These are phyloP conservation scores for Tachina fera DNA, from an alignment of 2,888 invertebrate genomes.

Conservation along the genomic window DNA sequence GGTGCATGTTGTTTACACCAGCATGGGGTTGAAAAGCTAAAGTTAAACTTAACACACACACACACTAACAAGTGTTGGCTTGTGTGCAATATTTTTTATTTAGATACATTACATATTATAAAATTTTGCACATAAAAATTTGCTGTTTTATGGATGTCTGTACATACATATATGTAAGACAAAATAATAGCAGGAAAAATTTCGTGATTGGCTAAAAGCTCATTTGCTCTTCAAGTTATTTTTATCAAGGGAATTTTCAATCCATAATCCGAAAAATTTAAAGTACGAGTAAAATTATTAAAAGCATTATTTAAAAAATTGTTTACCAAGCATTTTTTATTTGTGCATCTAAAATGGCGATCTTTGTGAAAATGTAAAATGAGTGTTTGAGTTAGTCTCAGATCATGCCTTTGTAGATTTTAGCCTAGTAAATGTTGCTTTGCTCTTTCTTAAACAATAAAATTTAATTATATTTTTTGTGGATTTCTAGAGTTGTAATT, in stretches of 20 bases:
- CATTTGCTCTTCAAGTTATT: neutral
- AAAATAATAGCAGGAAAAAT: constrained; percentile 4
- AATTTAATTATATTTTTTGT: no score
- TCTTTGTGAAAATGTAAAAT: no score
- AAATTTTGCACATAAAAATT: constrained; percentile 13
- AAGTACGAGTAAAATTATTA: neutral
- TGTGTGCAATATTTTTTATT: constrained; percentile 12
- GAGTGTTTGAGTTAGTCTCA: no score
- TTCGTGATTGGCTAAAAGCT: constrained; percentile 55
- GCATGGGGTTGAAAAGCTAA: constrained; percentile 71
- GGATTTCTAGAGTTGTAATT: no score
- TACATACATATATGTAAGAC: no score
- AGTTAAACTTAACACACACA: constrained; percentile 19
- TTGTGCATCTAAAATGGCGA: no score
- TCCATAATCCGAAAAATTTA: neutral
- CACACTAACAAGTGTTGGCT: neutral
- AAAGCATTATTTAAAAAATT: no score
- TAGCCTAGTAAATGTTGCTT: no score
- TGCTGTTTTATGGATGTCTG: neutral
- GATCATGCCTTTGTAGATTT: no score
- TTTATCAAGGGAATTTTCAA: neutral
- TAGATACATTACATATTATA: neutral
- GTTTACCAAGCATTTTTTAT: no score
- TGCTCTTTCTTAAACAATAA: no score
- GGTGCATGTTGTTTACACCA: constrained; percentile 73